These are phyloP conservation scores for Hybognathus amarus DNA, from an alignment of 2,797 vertebrate species.

Conservation along the genomic window DNA sequence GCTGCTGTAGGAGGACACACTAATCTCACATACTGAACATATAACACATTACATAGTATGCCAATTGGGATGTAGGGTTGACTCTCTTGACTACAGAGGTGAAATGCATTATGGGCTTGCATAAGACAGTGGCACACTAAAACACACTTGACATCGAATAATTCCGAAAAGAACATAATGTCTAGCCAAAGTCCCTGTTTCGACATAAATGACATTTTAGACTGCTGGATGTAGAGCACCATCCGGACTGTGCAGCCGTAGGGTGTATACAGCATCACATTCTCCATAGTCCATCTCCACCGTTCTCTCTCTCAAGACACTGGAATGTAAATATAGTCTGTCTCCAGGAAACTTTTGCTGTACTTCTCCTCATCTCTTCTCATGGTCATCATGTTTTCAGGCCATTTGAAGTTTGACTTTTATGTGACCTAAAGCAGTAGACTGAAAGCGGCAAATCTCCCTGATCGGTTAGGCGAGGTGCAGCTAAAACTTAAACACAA, in stretches of 20 bases:
- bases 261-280: constrained; percentile 2
- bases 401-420: no score
- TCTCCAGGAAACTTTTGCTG: constrained; percentile 8
- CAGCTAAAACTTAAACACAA: no score
- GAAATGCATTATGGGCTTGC: constrained; percentile 1
- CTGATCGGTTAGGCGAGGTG: no score
- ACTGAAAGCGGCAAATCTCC: no score
- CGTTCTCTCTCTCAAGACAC: not conserved
- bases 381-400: no score
- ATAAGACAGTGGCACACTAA: constrained; percentile 6
- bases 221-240: constrained; percentile 34
- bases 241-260: not conserved
- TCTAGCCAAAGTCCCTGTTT: constrained; percentile 39
- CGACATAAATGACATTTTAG: constrained; percentile 32
- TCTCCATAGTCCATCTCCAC: constrained; percentile 12
- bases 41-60: not conserved
- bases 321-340: constrained; percentile 31
- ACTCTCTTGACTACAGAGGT: constrained; percentile 8
- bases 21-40: not conserved
- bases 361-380: not conserved
- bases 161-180: constrained; percentile 1
- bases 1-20: not conserved
- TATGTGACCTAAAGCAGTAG: not conserved
- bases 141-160: not conserved
- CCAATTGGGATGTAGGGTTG: not conserved